Conservation (phyloP, 2,888 invertebrate species). For the Heliconius ethilla region DNA sequence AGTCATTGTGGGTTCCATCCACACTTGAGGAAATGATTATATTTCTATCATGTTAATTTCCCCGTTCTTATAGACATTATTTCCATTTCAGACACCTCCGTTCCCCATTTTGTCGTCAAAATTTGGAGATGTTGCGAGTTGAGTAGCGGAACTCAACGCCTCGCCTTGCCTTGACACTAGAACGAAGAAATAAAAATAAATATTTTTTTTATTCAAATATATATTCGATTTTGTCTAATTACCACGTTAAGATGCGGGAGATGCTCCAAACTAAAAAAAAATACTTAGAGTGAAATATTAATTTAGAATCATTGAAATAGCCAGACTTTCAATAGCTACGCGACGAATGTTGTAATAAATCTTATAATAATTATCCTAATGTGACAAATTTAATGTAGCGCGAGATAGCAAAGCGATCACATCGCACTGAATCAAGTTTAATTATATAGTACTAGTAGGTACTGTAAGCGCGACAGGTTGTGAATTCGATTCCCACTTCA, state of each 20-base stretch:
- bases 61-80: too few species aligned
- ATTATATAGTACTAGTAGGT: neutral
- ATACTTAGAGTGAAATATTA: neutral
- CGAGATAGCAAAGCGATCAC: neutral
- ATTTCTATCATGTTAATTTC: too few species aligned
- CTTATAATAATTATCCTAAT: neutral
- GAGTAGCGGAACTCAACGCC: neutral
- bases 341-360: neutral
- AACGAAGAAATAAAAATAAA: neutral
- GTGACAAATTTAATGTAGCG: slow-evolving; percentile 7
- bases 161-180: neutral
- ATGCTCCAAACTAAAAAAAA: neutral
- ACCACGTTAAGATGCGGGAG: neutral
- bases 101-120: neutral
- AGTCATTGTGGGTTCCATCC: too few species aligned
- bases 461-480: too few species aligned
- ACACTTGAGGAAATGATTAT: too few species aligned
- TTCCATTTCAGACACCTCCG: neutral
- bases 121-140: neutral
- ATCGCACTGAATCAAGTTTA: neutral
- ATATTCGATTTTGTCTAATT: neutral
- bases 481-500: too few species aligned
- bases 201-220: too few species aligned
- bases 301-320: neutral
- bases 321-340: neutral